phyloP scores from a whole-genome alignment of 2,113 vertebrate species.

The Syngnathus scovelli region DNA sequence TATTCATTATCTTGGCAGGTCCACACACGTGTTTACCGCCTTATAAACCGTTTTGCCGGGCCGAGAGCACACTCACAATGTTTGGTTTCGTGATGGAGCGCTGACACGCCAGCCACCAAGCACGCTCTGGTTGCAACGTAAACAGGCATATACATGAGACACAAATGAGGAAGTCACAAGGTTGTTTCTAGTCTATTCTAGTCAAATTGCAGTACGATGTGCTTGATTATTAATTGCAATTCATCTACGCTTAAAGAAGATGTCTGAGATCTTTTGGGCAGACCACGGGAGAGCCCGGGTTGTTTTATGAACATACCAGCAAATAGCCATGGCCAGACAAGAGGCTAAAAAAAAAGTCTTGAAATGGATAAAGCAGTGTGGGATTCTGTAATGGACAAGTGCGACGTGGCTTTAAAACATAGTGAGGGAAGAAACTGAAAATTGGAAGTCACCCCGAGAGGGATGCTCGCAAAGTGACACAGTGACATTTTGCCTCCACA shows the following conservation, averaged over 20 bases:
- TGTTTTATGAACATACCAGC: slow-evolving; percentile 80
- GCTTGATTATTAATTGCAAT: not conserved
- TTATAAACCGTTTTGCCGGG: slow-evolving; percentile 93
- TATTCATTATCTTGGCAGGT: slow-evolving; percentile 99
- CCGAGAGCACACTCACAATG: slow-evolving; percentile 87
- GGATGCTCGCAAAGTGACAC: slow-evolving; percentile 61
- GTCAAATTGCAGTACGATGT: not conserved
- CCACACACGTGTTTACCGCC: slow-evolving; percentile 94
- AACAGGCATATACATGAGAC: slow-evolving; percentile 41
- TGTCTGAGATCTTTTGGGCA: not conserved
- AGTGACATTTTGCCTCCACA: slow-evolving; percentile 79
- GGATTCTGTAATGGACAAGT: slow-evolving; percentile 44
- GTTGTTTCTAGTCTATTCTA: not conserved
- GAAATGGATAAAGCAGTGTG: too few relatives aligned
- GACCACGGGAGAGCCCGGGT: too few relatives aligned
- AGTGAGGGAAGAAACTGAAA: slow-evolving; percentile 40
- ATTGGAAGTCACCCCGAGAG: slow-evolving; percentile 47
- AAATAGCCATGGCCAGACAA: slow-evolving; percentile 50
- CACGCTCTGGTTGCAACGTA: slow-evolving; percentile 74
- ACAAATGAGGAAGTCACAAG: slow-evolving; percentile 17
- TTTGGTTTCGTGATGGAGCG: slow-evolving; percentile 96
- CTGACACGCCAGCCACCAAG: slow-evolving; percentile 81
- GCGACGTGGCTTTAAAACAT: slow-evolving; percentile 20
- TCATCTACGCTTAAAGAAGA: not conserved
- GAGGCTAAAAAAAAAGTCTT: slow-evolving; percentile 9